Base-by-base conservation (phyloP, 2,888 invertebrate species). In the Acanthosepion lycidas region DNA sequence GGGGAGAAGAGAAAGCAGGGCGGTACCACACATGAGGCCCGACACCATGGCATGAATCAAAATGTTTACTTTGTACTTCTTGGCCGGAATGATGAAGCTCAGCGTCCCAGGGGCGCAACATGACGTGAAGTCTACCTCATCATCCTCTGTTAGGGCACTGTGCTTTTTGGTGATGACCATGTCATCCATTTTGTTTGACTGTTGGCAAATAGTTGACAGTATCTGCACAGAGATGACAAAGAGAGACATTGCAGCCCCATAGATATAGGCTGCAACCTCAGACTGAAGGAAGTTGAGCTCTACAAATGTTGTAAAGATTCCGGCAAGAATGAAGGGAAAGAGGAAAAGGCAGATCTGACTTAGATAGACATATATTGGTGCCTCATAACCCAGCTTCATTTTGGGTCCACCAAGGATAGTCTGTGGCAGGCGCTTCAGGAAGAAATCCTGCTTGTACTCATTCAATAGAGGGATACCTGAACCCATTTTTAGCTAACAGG, bases 361-460 rank as follows among this genome's bases (percentile, higher is more conserved):
- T 53, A 97, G 92, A 95, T 97, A 97, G 51, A 97, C 97, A 95
- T 97, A 97, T 26, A 95, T 94, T 28, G 97, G 97, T 12, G 97
- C 97, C 95, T 96, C 96, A 94, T 96, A 97, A 53, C 97, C 97
- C 33, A 97, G 95, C 53, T 95, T 96, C 78, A 97, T 95, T 95
- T 97, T 97, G 28, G 96, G 96, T 42, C 97, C 97, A 51, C 97
- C 97, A n/a, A 97, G 96, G 33, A 97, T 95, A 5, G 97, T 97
- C 96, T 97, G 97, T 28, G 97, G 97, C 91, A 97, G 96, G n/a
- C 97, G 95, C 95, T 97, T 97, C 95, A 96, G 96, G 51, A 97
- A 96, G 95, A 97, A 97, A 95, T 97, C 96, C 94, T 96, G 96
- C 95, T 97, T 97, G 95, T 97, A 97, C 94, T 97, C 97, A 95